A percentile compares a stretch with the other conserved stretches of the same genome.
phyloP scores from a whole-genome alignment of 2,113 vertebrate species.

The Solea senegalensis region DNA sequence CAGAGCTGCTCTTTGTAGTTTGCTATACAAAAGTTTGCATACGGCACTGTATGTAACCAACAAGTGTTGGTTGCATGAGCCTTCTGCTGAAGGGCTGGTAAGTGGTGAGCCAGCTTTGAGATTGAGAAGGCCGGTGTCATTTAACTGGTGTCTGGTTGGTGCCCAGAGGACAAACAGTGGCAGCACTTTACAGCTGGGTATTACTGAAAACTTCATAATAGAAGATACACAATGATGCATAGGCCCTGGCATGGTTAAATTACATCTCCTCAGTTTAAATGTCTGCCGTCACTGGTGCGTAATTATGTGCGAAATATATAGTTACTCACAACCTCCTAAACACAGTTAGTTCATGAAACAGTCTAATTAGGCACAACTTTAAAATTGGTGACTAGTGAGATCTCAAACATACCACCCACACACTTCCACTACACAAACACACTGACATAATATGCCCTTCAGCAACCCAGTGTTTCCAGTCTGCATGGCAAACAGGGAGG shows the following conservation, averaged over 20 bases:
- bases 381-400: slow-evolving; percentile 40
- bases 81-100: slow-evolving; percentile 34
- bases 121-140: slow-evolving; percentile 19
- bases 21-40: slow-evolving; percentile 42
- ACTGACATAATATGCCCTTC: slow-evolving; percentile 16
- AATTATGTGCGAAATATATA: slow-evolving; percentile 55
- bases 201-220: slow-evolving; percentile 40
- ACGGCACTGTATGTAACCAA: neutral
- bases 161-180: slow-evolving; percentile 35
- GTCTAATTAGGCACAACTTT: slow-evolving; percentile 45
- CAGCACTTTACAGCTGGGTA: slow-evolving; percentile 18
- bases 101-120: slow-evolving; percentile 27
- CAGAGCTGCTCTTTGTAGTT: slow-evolving; percentile 35
- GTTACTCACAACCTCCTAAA: slow-evolving; percentile 33
- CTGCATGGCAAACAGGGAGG: slow-evolving; percentile 26
- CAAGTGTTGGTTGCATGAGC: slow-evolving; percentile 25
- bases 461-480: slow-evolving; percentile 35
- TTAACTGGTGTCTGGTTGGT: slow-evolving; percentile 41
- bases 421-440: slow-evolving; percentile 9
- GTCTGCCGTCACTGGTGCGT: slow-evolving; percentile 26
- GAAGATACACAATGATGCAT: slow-evolving; percentile 28
- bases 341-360: slow-evolving; percentile 31
- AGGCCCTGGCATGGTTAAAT: slow-evolving; percentile 40
- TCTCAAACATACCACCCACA: slow-evolving; percentile 42
- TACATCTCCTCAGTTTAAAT: slow-evolving; percentile 33